Base-by-base conservation (phyloP, 1,140 invertebrate genomes). In the Linepithema humile region DNA sequence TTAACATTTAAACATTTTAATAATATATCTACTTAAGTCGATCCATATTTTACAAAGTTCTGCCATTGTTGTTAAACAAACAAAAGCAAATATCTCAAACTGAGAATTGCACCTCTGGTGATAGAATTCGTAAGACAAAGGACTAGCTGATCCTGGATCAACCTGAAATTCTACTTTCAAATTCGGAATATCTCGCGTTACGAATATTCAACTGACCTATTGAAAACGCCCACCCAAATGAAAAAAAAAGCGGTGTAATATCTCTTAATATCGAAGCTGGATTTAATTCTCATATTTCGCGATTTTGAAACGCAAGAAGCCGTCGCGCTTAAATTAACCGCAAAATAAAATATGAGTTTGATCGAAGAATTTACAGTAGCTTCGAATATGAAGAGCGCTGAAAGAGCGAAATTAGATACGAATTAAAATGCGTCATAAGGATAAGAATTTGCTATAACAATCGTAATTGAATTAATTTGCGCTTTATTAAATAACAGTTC, bases 111-210 rank as follows among this genome's bases (percentile, higher is more conserved):
- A 50, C 32, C 29, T 60, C 17, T 43, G 15, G 55, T 7, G 20
- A 73, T 73, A 60, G 32, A 82, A 82, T 82, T 74, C 20, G n/a
- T 43, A 45, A 69, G 20, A 82, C 69, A 82, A 82, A 82, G 43
- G 23, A 62, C 55, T 40, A 7, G 40, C 20, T 82, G 55, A 82
- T 74, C 69, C 29, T 60, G 69, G 69, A 60, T 82, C 67, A 59
- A 65, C n/a, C 32, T 29, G 5, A 73, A 69, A 73, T 69, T 59
- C 29, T 82, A 32, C 69, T 74, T 69, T 80, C 10, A 12, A 26
- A 23, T 80, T 78, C 55, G 75, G 12, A 43, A 80, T 80, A 70
- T 55, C 75, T 78, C 26, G 50, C 12, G 38, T 29, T 43, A 32
- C 35, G 48, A 43, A 53, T 78, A 40, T n/a, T 57, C 15, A 59